These are phyloP conservation scores for Enteromius unitaeniatus DNA, from an alignment of 2,797 vertebrate genomes.

Conservation along the genomic window DNA sequence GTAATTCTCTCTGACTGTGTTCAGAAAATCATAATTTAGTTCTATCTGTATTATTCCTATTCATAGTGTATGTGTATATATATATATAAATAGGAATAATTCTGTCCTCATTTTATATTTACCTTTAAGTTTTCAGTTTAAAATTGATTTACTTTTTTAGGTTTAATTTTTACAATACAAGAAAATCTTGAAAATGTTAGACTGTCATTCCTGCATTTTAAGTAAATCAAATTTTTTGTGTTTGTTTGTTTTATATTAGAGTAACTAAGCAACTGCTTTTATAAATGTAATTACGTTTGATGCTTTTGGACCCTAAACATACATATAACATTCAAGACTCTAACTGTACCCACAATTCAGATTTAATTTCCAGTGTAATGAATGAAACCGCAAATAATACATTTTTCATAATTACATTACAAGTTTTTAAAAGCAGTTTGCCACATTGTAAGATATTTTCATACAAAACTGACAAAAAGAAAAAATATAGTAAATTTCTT, in stretches of 20 bases:
- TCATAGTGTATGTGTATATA: too few relatives aligned
- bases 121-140: too few relatives aligned
- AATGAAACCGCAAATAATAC: background rate
- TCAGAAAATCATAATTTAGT: constrained; percentile 1
- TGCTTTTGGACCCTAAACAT: background rate
- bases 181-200: background rate
- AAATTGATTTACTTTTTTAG: too few relatives aligned
- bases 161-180: too few relatives aligned
- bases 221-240: too few relatives aligned
- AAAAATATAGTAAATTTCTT: too few relatives aligned
- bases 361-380: background rate
- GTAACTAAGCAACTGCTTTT: too few relatives aligned
- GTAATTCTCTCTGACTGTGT: constrained; percentile 1
- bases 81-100: too few relatives aligned
- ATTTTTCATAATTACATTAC: too few relatives aligned
- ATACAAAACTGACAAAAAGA: background rate
- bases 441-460: background rate
- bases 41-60: background rate
- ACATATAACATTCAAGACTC: background rate
- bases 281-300: too few relatives aligned
- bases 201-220: background rate
- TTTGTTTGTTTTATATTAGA: too few relatives aligned
- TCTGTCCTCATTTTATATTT: too few relatives aligned
- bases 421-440: background rate
- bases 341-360: background rate